Percentiles rank a stretch among this genome's conserved stretches.
These are phyloP conservation scores for Mormyrus iriodes DNA, from an alignment of 2,113 vertebrate species.

Conservation along the genomic window DNA sequence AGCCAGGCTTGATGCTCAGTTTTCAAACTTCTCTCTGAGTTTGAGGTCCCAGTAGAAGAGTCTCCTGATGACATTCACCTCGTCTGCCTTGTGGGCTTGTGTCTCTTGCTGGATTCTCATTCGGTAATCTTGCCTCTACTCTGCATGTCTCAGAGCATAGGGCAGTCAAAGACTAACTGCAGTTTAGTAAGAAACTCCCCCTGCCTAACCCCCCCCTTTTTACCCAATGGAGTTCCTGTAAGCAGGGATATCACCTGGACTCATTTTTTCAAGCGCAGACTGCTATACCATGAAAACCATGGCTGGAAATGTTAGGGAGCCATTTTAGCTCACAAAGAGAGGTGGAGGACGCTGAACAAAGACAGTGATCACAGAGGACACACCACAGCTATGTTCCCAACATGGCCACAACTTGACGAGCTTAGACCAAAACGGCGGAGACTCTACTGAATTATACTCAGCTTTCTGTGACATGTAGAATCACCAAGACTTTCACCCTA, in stretches of 20 bases:
- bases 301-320: neutral
- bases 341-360: neutral
- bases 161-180: neutral
- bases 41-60: neutral
- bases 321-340: neutral
- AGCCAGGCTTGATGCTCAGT: neutral
- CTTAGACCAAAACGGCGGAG: neutral
- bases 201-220: neutral
- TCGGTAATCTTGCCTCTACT: neutral
- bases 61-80: neutral
- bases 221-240: neutral
- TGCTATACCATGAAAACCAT: neutral
- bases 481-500: neutral
- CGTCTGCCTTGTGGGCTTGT: neutral
- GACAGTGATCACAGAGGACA: neutral
- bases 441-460: neutral
- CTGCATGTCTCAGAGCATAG: neutral
- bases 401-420: neutral
- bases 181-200: neutral
- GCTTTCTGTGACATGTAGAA: neutral
- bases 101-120: neutral
- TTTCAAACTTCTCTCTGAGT: neutral
- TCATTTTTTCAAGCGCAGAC: neutral
- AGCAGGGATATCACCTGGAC: neutral
- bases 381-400: neutral